Base-by-base conservation (phyloP, 1,140 invertebrate species). In the Brachionus manjavacas region DNA sequence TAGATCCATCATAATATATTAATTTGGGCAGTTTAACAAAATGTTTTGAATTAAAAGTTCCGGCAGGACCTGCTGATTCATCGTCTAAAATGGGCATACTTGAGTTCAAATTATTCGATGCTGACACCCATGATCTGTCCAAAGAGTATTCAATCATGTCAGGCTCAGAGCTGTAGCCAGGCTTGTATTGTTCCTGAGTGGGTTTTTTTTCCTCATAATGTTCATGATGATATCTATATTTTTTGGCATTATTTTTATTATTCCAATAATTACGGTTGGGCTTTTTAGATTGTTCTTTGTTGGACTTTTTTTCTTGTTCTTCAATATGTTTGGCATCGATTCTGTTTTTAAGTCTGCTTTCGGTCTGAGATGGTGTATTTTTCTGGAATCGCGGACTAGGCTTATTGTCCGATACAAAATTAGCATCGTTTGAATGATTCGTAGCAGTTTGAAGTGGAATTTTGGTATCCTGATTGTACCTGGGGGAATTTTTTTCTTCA, bases 1-100 rank as follows among this genome's bases (percentile, higher is more conserved):
- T 76, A 76, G 72, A 76, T 49, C 79, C 79, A 81, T 81, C 79
- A 46, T 81, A 81, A 25, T 35, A 81, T 3, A 81, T 46, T 35
- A 81, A 25, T 68, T 81, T 81, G 12, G 79, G 79, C 39, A 81
- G 35, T 14, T 81, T 81, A 25, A 81, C 41, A 60, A 81, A 68
- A 81, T 43, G 79, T 23, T 52, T 41, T 9, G 79, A 64, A 41
- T 68, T 60, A 64, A 64, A 28, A 35, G 79, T 81, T 23, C 72
- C 72, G 4, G 72, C 49, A 4, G 49, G 41, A 4, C 41, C 72
- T 35, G n/a, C n/a, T 12, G 25, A 12, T 43, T 81, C 79, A 8
- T 35, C 8, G 0, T 81, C 79, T 41, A 81, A 68, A 81, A 81
- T 64, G 11, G 79, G 79, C 79, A 81, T 64, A 16, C 79, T 81